These are phyloP conservation scores for Bucorvus abyssinicus DNA, from an alignment of 2,797 vertebrate species.

Conservation along the genomic window DNA sequence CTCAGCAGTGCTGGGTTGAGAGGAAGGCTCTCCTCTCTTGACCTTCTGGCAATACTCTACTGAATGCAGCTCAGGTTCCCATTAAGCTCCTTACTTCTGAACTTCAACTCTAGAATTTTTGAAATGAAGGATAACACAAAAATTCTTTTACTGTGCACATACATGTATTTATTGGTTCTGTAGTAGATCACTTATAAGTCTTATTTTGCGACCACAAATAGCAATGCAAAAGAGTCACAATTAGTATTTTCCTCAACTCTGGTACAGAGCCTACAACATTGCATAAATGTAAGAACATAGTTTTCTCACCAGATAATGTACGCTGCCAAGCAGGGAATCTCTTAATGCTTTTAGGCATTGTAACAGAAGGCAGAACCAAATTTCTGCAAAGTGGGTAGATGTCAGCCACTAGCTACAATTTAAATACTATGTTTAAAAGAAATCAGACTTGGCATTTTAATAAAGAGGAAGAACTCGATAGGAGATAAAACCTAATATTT, in stretches of 20 bases:
- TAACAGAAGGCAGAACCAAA: background rate
- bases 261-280: background rate
- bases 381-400: background rate
- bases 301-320: background rate
- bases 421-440: background rate
- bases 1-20: background rate
- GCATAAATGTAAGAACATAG: background rate
- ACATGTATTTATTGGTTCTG: background rate
- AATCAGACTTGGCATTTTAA: background rate
- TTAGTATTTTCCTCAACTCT: background rate
- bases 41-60: background rate
- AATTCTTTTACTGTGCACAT: background rate
- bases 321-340: background rate
- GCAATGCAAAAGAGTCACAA: background rate
- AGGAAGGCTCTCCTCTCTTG: background rate
- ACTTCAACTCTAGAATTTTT: background rate
- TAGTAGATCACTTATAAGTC: background rate
- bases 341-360: background rate
- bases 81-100: accelerated
- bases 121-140: background rate
- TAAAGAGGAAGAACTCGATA: background rate
- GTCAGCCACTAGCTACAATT: background rate
- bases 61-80: background rate
- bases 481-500: background rate
- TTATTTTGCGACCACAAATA: background rate